Evolutionary conservation across 2,113 vertebrate species (phyloP), one percentile per base, ranked within the genome.

Genomic region (Tinamus guttatus): DNA sequence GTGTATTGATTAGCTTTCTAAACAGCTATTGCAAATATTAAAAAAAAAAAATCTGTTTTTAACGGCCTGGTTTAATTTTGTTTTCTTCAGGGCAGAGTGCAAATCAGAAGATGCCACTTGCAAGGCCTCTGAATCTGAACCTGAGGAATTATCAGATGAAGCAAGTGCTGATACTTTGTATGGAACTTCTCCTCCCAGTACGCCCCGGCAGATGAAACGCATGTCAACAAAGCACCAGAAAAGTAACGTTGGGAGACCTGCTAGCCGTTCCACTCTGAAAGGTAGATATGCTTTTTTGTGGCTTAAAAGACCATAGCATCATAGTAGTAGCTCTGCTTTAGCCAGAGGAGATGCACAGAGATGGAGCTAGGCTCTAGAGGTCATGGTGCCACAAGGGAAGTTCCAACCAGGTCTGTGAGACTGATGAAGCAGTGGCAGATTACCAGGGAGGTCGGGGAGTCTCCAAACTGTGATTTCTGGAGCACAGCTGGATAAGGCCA

Each of bases 161-260:
- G 90, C 97, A 60, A 98, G 95, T 49, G 91, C 98, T 73, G 99
- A 99, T 93, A 98, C 97, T 75, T 98, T 99, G 70, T 99, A 99
- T 78, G 96, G 98, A 85, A 92, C 98, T 77, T 99, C 99, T 90
- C 99, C 99, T 75, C 99, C 99, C 47, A 98, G 96, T 93, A 99
- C 98, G 40, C 97, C 98, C n/a, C 98, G 99, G 36, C 99, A 99
- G 98, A 99, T 99, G 95, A 99, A 99, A 79, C 99, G 98, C 43
- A 98, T 99, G 99, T 99, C 99, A 63, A 92, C 98, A 86, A 99
- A 99, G 74, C 98, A 99, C 96, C 99, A 99, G 93, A 98, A 98
- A 67, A 98, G 96, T 87, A 98, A 49, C 20, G 32, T 96, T 5
- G 97, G 97, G 75, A 98, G 97, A 91, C 97, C 97, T 19, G 63